Evolutionary conservation across 2,797 vertebrate genomes (phyloP), one percentile per base, ranked within the genome.

Genomic region (Choloepus didactylus): DNA sequence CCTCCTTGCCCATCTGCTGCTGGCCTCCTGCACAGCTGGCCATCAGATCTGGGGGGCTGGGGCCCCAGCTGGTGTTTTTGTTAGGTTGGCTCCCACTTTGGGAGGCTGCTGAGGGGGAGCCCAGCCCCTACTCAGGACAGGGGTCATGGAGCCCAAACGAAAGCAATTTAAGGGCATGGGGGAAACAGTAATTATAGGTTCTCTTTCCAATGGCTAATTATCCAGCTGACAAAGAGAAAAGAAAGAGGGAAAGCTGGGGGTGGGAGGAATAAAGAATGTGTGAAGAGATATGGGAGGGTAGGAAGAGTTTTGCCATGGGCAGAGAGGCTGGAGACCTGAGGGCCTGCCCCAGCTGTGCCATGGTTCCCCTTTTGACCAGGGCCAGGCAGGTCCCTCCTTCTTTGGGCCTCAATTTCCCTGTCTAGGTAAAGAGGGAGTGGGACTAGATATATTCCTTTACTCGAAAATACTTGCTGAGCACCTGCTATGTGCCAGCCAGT

Each of bases 181-280:
- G 76, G 69, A 94, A 64, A 49, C 5, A 85, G 49, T 93, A 94
- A 96, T 96, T 96, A 83, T 46, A 93, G 88, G 82, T 93, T 96
- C 76, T 97, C 69, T 96, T 96, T 97, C 77, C 77, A 96, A 46
- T 92, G 84, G 87, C 70, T 96, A 87, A 92, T 97, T 97, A 96
- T 80, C 67, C 85, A 96, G 75, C 75, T 94, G 93, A 81, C 86
- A 95, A 94, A 83, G 88, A 93, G 92, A 97, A 94, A 84, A 56
- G 56, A 79, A 95, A 84, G 81, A 56, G 62, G 70, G 81, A 90
- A 96, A 87, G 44, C 92, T 89, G 62, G 59, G 44, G 9, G 12
- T 27, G 23, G 25, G 83, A 38, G 44, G 19, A n/a, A 66, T 27
- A 69, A 93, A 92, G 88, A 95, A 95, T 79, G 83, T 92, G 77